phyloP scores from a whole-genome alignment of 2,113 vertebrate genomes.

The Rhinogobius similis region DNA sequence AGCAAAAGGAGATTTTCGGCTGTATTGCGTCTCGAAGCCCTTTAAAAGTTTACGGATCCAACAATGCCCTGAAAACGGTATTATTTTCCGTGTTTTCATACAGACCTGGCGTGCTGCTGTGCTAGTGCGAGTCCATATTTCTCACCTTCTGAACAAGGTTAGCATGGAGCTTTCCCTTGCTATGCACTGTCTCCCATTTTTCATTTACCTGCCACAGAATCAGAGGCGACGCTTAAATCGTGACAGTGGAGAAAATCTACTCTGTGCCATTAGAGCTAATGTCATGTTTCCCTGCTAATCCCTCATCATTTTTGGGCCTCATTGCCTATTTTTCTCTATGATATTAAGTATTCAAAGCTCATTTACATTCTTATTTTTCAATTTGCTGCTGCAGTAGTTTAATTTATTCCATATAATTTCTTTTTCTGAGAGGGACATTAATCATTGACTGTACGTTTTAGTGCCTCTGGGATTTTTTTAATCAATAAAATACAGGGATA shows the following conservation, averaged over 20 bases:
- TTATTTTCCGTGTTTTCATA: not conserved
- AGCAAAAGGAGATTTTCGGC: too few species aligned
- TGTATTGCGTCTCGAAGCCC: too few species aligned
- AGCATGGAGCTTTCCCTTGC: constrained; percentile 68
- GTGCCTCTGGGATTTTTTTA: constrained; percentile 95
- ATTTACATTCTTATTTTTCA: constrained; percentile 99
- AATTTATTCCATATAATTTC: constrained; percentile 99
- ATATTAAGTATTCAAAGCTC: constrained; percentile 99
- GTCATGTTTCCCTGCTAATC: constrained; percentile 86
- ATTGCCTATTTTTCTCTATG: constrained; percentile 93
- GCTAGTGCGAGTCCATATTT: constrained; percentile 66
- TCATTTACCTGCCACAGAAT: constrained; percentile 80
- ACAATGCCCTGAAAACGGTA: constrained; percentile 22
- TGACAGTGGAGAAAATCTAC: constrained; percentile 81
- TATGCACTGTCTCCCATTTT: constrained; percentile 74
- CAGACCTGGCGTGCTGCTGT: constrained; percentile 55
- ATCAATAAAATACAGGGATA: constrained; percentile 92
- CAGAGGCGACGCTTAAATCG: constrained; percentile 79
- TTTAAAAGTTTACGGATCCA: not conserved
- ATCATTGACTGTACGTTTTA: constrained; percentile 99
- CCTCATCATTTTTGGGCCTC: constrained; percentile 89
- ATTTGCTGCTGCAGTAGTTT: constrained; percentile 99
- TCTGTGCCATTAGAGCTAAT: constrained; percentile 84
- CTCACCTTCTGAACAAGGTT: constrained; percentile 76
- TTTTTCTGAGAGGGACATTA: constrained; percentile 99